Evolutionary conservation across 2,888 invertebrate genomes (phyloP), one percentile per base, ranked within the genome.

Genomic region (Byasa hedistus): DNA sequence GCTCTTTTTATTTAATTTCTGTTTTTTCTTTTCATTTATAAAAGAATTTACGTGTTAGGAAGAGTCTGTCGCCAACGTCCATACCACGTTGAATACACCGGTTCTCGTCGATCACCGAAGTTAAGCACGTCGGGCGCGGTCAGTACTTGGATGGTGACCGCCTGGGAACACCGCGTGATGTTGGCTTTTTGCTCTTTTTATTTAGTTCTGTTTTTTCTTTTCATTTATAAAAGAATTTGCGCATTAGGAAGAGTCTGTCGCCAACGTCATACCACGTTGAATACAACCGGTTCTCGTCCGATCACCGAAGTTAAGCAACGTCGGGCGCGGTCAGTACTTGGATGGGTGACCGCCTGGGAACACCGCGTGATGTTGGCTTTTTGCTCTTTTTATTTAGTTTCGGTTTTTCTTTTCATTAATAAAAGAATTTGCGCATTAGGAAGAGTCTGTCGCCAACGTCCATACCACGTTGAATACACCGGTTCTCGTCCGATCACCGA

Each of bases 41-140:
- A n/a, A n/a, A n/a, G n/a, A n/a, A n/a, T n/a, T n/a, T n/a, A n/a
- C 10, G 8, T 1, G 32, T 10, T 32, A 10, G 0, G 32, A 32
- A 0, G 8, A 10, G 8, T 10, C 7, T 55, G 23, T 23, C 17
- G 76, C 76, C 78, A 78, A 80, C 79, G 84, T 84, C 84, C 85
- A 85, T 85, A 87, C 86, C 80, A 87, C 80, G 85, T 85, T 87
- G 85, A 87, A 85, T 73, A 83, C 86, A 86, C 87, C 86, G 86
- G 85, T 85, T 87, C 86, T 88, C 87, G 74, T 75, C 74, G n/a
- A n/a, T n/a, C n/a, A n/a, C n/a, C n/a, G n/a, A n/a, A n/a, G n/a
- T n/a, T n/a, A n/a, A n/a, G n/a, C n/a, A 21, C 51, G 21, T 51
- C 21, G 21, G 21, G 51, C 21, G 51, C 21, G 51, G 51, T 51